Conservation (phyloP, 1,140 invertebrate genomes). For the Radopholus similis region DNA sequence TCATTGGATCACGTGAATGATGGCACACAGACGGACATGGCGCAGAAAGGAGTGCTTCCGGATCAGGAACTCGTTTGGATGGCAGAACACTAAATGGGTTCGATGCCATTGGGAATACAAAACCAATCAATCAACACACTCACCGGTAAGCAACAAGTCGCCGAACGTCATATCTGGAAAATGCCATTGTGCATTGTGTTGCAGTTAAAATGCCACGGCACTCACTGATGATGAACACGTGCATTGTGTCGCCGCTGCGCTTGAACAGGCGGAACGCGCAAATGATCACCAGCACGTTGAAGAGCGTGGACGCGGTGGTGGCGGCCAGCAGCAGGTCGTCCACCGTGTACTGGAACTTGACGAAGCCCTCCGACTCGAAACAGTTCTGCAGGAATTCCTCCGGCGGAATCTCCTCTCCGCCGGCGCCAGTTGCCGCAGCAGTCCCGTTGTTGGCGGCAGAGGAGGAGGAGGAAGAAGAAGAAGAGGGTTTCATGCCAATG, state of each 20-base stretch:
- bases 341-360: slow-evolving; percentile 39
- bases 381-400: slow-evolving; percentile 28
- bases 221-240: slow-evolving; percentile 20
- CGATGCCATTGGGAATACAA: slow-evolving; percentile 29
- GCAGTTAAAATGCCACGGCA: too few relatives aligned
- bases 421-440: not conserved
- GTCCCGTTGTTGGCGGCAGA: not conserved
- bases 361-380: slow-evolving; percentile 32
- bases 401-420: slow-evolving; percentile 5
- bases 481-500: not conserved
- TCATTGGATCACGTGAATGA: slow-evolving; percentile 36
- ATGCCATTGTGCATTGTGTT: too few relatives aligned
- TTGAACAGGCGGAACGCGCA: slow-evolving; percentile 60
- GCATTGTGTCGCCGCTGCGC: slow-evolving; percentile 59
- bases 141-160: slow-evolving; percentile 56
- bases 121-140: not conserved
- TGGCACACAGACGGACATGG: slow-evolving; percentile 54
- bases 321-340: slow-evolving; percentile 56
- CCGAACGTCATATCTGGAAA: slow-evolving; percentile 55
- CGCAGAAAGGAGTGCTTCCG: slow-evolving; percentile 56
- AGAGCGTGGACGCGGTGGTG: slow-evolving; percentile 54
- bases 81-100: slow-evolving; percentile 60
- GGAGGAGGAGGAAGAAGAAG: not conserved
- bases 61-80: slow-evolving; percentile 57
- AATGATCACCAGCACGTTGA: slow-evolving; percentile 58